Evolutionary conservation across 2,113 vertebrate species (phyloP).

Genomic region (Podarcis cretensis): DNA sequence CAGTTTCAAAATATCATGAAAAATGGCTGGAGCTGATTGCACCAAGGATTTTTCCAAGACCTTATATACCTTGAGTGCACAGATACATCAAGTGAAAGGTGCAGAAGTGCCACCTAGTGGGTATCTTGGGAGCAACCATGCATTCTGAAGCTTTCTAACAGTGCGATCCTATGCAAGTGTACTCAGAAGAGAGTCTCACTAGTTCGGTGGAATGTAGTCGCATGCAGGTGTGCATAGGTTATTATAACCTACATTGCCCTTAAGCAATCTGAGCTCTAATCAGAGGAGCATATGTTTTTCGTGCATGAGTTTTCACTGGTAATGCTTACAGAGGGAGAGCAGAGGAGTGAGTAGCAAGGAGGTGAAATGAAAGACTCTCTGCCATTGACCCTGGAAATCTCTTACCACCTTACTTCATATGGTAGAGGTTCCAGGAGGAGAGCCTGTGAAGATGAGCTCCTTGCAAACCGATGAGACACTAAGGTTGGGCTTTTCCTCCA

Average conservation of each 20-base stretch:
- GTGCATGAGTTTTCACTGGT: too few species aligned
- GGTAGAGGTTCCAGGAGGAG: not conserved
- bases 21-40: not conserved
- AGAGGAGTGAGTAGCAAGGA: not conserved
- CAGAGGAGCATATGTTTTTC: not conserved
- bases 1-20: not conserved
- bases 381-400: not conserved
- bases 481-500: not conserved
- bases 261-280: not conserved
- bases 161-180: not conserved
- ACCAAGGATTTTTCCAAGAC: not conserved
- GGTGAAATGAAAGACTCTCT: not conserved
- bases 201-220: not conserved
- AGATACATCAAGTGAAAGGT: conserved; percentile 15
- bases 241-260: not conserved
- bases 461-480: not conserved
- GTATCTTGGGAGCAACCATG: not conserved
- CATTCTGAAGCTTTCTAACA: not conserved
- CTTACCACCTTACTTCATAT: not conserved
- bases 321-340: not conserved
- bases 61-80: not conserved
- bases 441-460: not conserved
- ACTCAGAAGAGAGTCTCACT: not conserved
- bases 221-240: not conserved
- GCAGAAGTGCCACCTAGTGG: conserved; percentile 57